Base-by-base conservation (phyloP, 2,113 vertebrate species). In the Oenanthe oenanthe region DNA sequence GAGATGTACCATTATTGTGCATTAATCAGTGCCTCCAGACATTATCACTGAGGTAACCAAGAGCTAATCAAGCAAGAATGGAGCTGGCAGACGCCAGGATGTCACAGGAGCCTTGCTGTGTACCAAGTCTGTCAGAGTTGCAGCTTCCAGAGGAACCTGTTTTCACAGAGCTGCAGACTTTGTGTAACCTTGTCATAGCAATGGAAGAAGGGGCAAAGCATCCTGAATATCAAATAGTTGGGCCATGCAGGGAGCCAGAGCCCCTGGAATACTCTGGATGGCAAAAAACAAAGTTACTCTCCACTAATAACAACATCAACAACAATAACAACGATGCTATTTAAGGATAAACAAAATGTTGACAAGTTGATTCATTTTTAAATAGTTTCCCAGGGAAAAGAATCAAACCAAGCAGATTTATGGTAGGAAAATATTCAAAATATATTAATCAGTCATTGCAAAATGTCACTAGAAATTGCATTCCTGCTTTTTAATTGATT, bases 11-110 rank as follows among this genome's bases (percentile, higher is more conserved):
- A 95, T 98, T 97, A 97, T 95, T 97, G 95, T 97, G 96, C 96
- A 97, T 98, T 97, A 98, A 98, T 97, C 96, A 98, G 97, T 96
- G 96, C 95, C 96, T 98, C 86, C 84, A 98, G 97, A 96, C 97
- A 95, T 97, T 97, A 97, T 98, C 96, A 96, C 96, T 96, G 97
- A 97, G 93, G 97, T 97, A 98, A 97, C 95, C 95, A 97, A 96
- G 96, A 97, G 96, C 96, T 96, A 97, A 97, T 97, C 96, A 97
- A 96, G 95, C 96, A 92, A 22, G 93, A 97, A 92, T 66, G 93
- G 94, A 96, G 94, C 87, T 97, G 96, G 93, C 96, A 97, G 96
- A 93, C 9, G 60, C 96, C 88, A 88, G 75, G 94, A 96, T 97
- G 95, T 97, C 95, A 97, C 48, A 63, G 95, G 72, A 96, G 96